A percentile compares a stretch with the other conserved stretches of the same genome.
These are phyloP conservation scores for Centruroides sculpturatus DNA, from an alignment of 1,140 invertebrate species.

Conservation along the genomic window DNA sequence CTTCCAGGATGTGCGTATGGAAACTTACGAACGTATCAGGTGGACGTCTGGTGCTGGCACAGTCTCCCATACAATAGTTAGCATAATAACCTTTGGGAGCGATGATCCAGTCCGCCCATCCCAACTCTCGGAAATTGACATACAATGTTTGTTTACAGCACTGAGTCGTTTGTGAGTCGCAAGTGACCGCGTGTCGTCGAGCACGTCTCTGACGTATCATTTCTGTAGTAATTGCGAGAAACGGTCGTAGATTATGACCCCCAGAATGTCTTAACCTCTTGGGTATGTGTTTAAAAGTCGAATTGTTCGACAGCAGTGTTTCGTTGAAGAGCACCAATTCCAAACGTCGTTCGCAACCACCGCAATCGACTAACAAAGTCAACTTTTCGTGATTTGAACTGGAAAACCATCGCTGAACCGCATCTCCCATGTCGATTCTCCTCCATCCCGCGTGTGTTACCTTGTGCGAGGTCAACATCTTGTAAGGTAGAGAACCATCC, in stretches of 20 bases:
- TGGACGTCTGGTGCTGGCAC: slow-evolving; percentile 52
- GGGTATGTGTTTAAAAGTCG: background rate
- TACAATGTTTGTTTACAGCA: slow-evolving; percentile 85
- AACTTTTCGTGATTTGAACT: slow-evolving; percentile 39
- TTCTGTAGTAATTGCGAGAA: slow-evolving; percentile 67
- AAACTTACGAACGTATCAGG: slow-evolving; percentile 69
- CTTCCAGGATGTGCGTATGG: slow-evolving; percentile 77
- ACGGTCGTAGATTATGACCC: slow-evolving; percentile 39
- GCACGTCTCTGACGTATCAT: slow-evolving; percentile 41
- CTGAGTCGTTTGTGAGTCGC: slow-evolving; percentile 52
- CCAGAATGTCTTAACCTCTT: background rate
- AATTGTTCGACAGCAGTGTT: slow-evolving; percentile 5
- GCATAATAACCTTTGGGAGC: slow-evolving; percentile 71
- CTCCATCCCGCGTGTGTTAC: slow-evolving; percentile 63
- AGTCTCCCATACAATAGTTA: slow-evolving; percentile 86
- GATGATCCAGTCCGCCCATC: slow-evolving; percentile 92
- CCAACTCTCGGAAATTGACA: slow-evolving; percentile 74
- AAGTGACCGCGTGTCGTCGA: slow-evolving; percentile 63
- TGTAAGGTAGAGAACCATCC: slow-evolving; percentile 13
- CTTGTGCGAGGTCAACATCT: slow-evolving; percentile 40
- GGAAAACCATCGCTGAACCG: slow-evolving; percentile 37
- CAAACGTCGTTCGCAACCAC: slow-evolving; percentile 50
- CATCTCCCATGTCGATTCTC: slow-evolving; percentile 63
- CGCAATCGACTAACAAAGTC: slow-evolving; percentile 65
- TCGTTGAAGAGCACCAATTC: slow-evolving; percentile 28